Percentiles rank a stretch among this genome's conserved stretches.
phyloP scores from a whole-genome alignment of 2,797 vertebrate genomes.

The Urosaurus nigricauda region DNA sequence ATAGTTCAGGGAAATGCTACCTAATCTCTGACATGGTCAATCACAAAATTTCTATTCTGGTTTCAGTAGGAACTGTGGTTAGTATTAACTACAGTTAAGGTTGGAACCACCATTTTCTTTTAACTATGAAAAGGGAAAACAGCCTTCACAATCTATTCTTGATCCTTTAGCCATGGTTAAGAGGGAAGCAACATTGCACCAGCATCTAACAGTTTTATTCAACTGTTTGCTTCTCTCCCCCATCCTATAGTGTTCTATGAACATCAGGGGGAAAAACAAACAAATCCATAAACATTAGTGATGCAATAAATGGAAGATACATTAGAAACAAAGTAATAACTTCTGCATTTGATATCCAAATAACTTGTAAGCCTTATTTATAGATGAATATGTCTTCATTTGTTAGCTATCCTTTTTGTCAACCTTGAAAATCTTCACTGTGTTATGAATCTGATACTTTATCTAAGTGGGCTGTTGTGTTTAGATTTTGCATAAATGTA shows the following conservation, averaged over 20 bases:
- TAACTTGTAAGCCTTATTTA: conserved; percentile 12
- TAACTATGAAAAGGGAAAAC: not conserved
- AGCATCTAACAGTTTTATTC: not conserved
- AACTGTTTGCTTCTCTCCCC: not conserved
- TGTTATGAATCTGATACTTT: not conserved
- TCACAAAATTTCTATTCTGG: not conserved
- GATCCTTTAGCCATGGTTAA: not conserved
- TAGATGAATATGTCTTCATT: not conserved
- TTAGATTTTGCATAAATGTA: not conserved
- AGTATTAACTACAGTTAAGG: not conserved
- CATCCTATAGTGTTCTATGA: conserved; percentile 24
- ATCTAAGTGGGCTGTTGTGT: not conserved
- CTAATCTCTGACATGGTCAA: not conserved
- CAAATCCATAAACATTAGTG: not conserved
- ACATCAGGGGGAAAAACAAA: not conserved
- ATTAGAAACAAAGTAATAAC: not conserved
- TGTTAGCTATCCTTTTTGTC: not conserved
- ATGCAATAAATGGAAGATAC: not conserved
- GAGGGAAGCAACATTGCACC: not conserved
- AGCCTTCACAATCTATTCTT: not conserved
- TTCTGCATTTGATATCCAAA: not conserved
- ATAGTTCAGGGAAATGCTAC: not conserved
- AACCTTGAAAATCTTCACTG: not conserved
- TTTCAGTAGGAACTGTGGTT: not conserved
- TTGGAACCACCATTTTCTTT: not conserved